Evolutionary conservation across 2,797 vertebrate genomes (phyloP).

Genomic region (Linurgus olivaceus): DNA sequence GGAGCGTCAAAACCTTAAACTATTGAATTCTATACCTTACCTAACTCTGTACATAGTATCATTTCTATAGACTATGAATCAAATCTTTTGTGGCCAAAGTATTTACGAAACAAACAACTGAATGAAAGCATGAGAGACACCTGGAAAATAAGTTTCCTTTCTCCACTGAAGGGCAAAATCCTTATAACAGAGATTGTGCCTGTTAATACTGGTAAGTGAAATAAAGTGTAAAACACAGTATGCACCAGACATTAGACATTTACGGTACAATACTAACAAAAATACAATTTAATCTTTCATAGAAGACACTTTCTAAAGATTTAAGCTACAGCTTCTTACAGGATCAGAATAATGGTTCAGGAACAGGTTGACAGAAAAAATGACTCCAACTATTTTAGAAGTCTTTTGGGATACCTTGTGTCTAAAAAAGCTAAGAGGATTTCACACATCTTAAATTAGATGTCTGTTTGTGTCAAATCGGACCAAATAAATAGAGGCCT

Average conservation of each 20-base stretch:
- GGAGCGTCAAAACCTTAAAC: background rate
- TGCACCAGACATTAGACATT: background rate
- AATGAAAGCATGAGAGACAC: background rate
- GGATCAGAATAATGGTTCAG: background rate
- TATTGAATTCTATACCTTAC: background rate
- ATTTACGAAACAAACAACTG: background rate
- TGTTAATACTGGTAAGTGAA: background rate
- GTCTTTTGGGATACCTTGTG: background rate
- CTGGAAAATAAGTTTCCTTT: background rate
- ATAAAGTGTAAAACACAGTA: background rate
- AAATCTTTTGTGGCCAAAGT: background rate
- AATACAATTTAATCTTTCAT: background rate
- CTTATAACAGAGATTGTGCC: background rate
- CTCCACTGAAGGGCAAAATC: background rate
- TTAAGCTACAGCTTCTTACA: background rate
- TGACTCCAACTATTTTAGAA: background rate
- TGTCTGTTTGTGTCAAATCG: rapidly evolving
- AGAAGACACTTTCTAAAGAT: background rate
- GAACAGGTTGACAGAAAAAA: background rate
- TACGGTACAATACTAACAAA: background rate
- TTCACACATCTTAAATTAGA: background rate
- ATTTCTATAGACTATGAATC: background rate
- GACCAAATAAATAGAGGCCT: background rate
- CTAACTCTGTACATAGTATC: background rate
- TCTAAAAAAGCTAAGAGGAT: background rate